A percentile compares a stretch with the other conserved stretches of the same genome.
These are phyloP conservation scores for Strigops habroptila DNA, from an alignment of 2,113 vertebrate species.

Conservation along the genomic window DNA sequence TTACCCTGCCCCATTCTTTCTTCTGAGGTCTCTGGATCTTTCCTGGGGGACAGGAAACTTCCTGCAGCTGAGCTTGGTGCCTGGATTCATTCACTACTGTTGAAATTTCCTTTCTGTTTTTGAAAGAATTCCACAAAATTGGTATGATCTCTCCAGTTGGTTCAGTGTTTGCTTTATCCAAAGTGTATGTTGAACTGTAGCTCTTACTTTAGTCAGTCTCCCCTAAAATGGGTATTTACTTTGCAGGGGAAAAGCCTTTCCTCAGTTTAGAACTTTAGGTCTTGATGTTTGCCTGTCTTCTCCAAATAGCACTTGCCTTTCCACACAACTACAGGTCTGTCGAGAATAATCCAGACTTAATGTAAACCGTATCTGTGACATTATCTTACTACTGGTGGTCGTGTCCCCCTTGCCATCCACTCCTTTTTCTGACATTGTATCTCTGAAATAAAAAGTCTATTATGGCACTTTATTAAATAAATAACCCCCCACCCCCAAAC, in stretches of 20 bases:
- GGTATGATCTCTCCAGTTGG: neutral
- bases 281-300: neutral
- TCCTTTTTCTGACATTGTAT: neutral
- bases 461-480: neutral
- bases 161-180: neutral
- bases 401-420: neutral
- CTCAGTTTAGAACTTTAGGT: neutral
- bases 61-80: neutral
- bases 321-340: neutral
- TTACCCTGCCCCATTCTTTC: neutral
- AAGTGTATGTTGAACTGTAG: neutral
- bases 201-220: neutral
- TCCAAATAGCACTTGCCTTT: neutral
- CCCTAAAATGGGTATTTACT: neutral
- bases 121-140: neutral
- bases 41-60: neutral
- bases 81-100: neutral
- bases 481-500: neutral
- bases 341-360: neutral
- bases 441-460: neutral
- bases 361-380: neutral
- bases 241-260: neutral
- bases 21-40: neutral
- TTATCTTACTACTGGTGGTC: neutral
- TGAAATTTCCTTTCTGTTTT: neutral